phyloP scores from a whole-genome alignment of 2,113 vertebrate genomes.

The Alosa alosa region DNA sequence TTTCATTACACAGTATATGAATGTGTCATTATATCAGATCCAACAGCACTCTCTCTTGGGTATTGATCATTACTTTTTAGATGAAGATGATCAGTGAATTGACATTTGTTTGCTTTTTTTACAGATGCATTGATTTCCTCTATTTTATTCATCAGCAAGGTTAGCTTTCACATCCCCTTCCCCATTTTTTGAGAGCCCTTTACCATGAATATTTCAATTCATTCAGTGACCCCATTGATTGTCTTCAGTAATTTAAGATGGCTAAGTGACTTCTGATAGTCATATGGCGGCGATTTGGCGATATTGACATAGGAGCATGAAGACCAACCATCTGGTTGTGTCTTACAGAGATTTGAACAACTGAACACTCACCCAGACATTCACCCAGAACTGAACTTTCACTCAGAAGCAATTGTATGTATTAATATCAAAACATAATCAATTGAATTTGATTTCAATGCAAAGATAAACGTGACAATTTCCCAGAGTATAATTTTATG shows the following conservation, averaged over 20 bases:
- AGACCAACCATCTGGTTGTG: neutral
- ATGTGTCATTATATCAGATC: neutral
- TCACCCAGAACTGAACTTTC: neutral
- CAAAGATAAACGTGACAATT: neutral
- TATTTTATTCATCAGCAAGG: neutral
- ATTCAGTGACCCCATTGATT: neutral
- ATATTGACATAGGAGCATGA: neutral
- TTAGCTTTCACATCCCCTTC: neutral
- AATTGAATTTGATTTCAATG: neutral
- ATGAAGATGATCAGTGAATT: neutral
- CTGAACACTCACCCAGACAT: neutral
- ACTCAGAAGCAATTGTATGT: neutral
- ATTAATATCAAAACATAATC: neutral
- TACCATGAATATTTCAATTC: neutral
- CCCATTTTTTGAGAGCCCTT: neutral
- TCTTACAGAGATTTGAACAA: neutral
- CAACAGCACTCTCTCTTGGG: neutral
- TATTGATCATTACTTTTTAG: neutral
- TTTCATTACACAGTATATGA: neutral
- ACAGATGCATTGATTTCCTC: neutral
- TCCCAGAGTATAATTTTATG: neutral
- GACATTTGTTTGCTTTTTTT: neutral
- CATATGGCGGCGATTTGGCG: neutral
- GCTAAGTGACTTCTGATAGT: neutral
- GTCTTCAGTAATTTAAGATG: neutral